A percentile compares a stretch with the other conserved stretches of the same genome.
Conservation (phyloP, 2,888 invertebrate genomes). For the Argynnis bischoffii region DNA sequence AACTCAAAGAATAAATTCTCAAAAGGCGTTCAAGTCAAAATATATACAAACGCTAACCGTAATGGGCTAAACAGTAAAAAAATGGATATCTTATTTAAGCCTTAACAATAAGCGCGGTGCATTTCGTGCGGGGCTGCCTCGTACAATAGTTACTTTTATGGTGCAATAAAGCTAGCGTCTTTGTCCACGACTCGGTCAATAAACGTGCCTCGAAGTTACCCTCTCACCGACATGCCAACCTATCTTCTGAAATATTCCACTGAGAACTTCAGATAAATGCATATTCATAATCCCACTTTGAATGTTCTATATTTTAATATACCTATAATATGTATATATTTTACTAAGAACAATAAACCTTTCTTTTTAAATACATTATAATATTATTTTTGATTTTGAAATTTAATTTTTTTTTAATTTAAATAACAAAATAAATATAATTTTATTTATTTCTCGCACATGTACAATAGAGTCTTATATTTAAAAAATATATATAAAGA, state of each 20-base stretch:
- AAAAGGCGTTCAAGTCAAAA: conserved; percentile 74
- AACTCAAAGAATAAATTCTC: conserved; percentile 57
- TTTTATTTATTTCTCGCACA: too few species aligned
- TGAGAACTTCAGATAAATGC: conserved; percentile 24
- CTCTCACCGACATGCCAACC: conserved; percentile 46
- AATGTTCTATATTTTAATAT: background rate
- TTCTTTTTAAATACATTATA: too few species aligned
- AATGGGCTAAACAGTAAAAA: conserved; percentile 74
- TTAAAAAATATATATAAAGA: too few species aligned
- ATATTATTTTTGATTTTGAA: too few species aligned
- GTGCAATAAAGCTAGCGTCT: conserved; percentile 69
- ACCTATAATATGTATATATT: too few species aligned
- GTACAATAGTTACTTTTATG: conserved; percentile 75
- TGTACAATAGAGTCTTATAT: too few species aligned
- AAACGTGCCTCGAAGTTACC: conserved; percentile 57
- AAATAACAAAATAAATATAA: too few species aligned
- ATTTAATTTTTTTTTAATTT: too few species aligned
- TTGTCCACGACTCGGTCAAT: conserved; percentile 71
- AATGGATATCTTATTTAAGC: conserved; percentile 80
- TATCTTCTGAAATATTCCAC: conserved; percentile 41
- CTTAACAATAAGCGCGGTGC: conserved; percentile 72
- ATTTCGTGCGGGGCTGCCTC: conserved; percentile 64
- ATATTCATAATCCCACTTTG: conserved; percentile 24
- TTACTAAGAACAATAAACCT: too few species aligned
- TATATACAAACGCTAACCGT: conserved; percentile 74